Conservation (phyloP, 2,888 invertebrate species). For the Andrena chrysosceles region DNA sequence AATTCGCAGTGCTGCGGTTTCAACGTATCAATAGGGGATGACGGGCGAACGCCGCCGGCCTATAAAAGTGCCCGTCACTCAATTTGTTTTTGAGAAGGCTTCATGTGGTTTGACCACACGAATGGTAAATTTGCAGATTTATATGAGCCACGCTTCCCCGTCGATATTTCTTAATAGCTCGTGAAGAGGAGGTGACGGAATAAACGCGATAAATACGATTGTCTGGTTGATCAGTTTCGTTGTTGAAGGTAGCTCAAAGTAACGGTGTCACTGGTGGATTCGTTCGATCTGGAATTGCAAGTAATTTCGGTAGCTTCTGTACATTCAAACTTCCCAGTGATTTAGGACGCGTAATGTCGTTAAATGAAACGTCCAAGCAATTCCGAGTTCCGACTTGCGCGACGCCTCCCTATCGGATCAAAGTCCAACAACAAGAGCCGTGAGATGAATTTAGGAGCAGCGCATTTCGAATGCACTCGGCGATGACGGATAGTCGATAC, state of each 20-base stretch:
- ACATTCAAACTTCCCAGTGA: not conserved
- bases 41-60: no score
- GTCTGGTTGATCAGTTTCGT: not conserved
- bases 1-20: not conserved
- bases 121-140: not conserved
- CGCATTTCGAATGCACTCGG: slow-evolving; percentile 35
- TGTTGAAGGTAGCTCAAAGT: not conserved
- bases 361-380: not conserved
- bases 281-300: not conserved
- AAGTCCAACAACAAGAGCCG: slow-evolving; percentile 18
- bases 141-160: not conserved
- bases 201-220: slow-evolving; percentile 11
- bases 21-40: no score
- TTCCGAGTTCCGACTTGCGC: not conserved
- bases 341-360: not conserved
- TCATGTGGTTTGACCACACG: not conserved
- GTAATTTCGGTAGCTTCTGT: not conserved
- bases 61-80: no score
- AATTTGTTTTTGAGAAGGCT: no score
- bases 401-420: not conserved
- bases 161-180: slow-evolving; percentile 24
- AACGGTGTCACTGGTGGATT: not conserved
- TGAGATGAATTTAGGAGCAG: slow-evolving; percentile 46
- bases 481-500: slow-evolving; percentile 64
- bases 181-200: not conserved